Conservation (phyloP, 2,888 invertebrate species). For the Drosophila ustulata region DNA sequence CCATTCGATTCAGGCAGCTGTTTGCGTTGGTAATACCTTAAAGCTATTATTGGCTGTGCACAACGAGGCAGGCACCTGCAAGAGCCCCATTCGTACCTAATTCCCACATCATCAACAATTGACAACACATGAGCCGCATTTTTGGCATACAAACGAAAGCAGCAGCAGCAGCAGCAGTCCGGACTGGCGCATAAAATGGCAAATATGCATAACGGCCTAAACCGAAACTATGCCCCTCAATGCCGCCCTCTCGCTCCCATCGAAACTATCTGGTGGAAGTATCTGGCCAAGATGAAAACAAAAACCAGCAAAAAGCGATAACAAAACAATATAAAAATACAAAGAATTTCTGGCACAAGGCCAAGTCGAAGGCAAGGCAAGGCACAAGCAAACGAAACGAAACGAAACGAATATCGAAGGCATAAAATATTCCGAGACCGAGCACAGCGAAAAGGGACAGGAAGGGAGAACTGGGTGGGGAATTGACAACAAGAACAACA, state of each 20-base stretch:
- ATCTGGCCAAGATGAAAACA: slow-evolving; percentile 53
- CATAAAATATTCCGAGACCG: slow-evolving; percentile 54
- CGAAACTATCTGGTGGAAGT: slow-evolving; percentile 37
- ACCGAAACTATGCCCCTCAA: slow-evolving; percentile 58
- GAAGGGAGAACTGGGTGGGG: not conserved
- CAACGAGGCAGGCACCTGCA: slow-evolving; percentile 16
- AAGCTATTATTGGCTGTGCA: slow-evolving; percentile 30
- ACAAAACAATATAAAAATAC: slow-evolving; percentile 52
- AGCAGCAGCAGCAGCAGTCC: slow-evolving; percentile 9
- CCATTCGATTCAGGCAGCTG: not conserved
- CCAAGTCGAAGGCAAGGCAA: slow-evolving; percentile 58
- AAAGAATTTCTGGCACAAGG: slow-evolving; percentile 71
- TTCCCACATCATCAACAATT: slow-evolving; percentile 80
- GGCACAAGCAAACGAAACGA: not conserved
- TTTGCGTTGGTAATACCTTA: slow-evolving; percentile 17
- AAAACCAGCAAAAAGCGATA: slow-evolving; percentile 56
- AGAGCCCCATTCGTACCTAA: slow-evolving; percentile 53
- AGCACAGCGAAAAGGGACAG: not conserved
- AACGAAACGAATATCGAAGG: slow-evolving; percentile 51
- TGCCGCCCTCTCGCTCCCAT: not conserved
- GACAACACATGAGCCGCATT: slow-evolving; percentile 74
- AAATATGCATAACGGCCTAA: slow-evolving; percentile 69
- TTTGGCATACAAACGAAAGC: slow-evolving; percentile 50
- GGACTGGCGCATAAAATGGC: slow-evolving; percentile 44
- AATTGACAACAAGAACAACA: slow-evolving; percentile 53